Evolutionary conservation across 2,113 vertebrate genomes (phyloP).

Genomic region (Caloenas nicobarica): DNA sequence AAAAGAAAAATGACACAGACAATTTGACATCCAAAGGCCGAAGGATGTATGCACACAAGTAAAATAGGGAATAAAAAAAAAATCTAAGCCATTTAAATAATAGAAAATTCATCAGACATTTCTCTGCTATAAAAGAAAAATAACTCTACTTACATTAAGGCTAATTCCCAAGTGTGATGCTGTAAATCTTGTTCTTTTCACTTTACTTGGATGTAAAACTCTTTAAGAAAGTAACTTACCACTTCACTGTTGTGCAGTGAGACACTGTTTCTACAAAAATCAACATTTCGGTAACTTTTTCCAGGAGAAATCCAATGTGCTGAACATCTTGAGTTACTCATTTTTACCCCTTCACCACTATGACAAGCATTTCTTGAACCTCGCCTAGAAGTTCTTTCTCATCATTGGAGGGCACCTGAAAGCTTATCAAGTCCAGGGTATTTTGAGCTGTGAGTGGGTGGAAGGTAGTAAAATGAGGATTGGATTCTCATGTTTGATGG

Average conservation of each 20-base stretch:
- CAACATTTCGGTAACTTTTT: conserved; percentile 23
- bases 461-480: conserved; percentile 13
- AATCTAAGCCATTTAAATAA: background rate
- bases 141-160: background rate
- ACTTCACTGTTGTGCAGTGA: conserved; percentile 18
- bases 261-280: conserved; percentile 41
- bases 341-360: conserved; percentile 45
- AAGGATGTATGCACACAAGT: background rate
- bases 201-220: conserved; percentile 30
- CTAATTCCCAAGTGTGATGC: background rate
- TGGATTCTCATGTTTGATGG: conserved; percentile 29
- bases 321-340: conserved; percentile 45
- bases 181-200: conserved; percentile 27
- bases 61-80: background rate
- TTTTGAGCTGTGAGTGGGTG: conserved; percentile 14
- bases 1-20: background rate
- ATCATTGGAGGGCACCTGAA: conserved; percentile 37
- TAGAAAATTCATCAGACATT: background rate
- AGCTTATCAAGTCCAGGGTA: conserved; percentile 17
- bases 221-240: conserved; percentile 9
- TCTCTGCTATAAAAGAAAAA: background rate
- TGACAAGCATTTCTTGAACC: conserved; percentile 41
- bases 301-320: conserved; percentile 20
- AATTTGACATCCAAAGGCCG: background rate
- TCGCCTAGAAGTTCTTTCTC: conserved; percentile 25